Evolutionary conservation across 1,140 invertebrate genomes (phyloP), one percentile per base, ranked within the genome.

Genomic region (Archivesica marissinica): DNA sequence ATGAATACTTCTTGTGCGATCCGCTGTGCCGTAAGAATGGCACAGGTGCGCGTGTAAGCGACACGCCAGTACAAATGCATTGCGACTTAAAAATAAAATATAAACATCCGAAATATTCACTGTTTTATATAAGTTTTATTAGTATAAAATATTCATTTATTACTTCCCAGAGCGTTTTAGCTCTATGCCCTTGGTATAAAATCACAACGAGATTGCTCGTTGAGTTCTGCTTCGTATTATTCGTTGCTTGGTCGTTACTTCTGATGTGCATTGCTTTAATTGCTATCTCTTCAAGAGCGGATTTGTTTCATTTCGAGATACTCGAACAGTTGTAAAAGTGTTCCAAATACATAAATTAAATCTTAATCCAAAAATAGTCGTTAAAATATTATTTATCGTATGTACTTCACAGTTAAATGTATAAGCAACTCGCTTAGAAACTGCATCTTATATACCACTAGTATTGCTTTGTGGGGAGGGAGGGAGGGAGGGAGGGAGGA

Each of bases 101-200:
- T 25, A 47, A 72, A 72, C 47, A 47, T 50, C 39, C 39, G 44
- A 72, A 72, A 72, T 72, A 72, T 72, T 11, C 68, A 72, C 2
- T 72, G 20, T 68, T 72, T 72, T 72, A 72, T 72, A 28, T 50
- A 28, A 23, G 68, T 72, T 72, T 72, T 72, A 72, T 72, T 72
- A 23, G 68, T 47, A 50, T 72, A 72, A 72, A 72, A 72, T 72
- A 72, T 72, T 25, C 28, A 44, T 41, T 72, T 72, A 72, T 38
- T 23, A 44, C 39, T 17, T 1, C 15, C 39, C 9, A 30, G 30
- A 72, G 68, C 41, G 68, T 72, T 72, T 72, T 72, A n/a, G 38
- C 39, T 50, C 39, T 50, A 50, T 13, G 47, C 13, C 13, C 13
- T 50, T 13, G 13, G 38, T 44, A 72, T 50, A 72, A 50, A 50